Evolutionary conservation across 2,888 invertebrate genomes (phyloP), one percentile per base, ranked within the genome.

Genomic region (Catocala sponsa): DNA sequence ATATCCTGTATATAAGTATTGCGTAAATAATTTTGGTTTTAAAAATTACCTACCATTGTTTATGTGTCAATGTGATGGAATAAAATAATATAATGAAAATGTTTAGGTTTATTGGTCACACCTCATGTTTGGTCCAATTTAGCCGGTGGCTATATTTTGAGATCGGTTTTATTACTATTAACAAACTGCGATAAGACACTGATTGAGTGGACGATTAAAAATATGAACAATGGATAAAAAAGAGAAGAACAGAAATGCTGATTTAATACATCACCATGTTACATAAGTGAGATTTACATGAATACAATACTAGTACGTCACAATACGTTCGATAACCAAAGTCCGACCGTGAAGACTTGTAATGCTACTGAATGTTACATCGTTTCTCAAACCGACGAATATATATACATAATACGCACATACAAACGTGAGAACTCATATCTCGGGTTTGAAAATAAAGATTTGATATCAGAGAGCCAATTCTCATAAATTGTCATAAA

Each of bases 151-250:
- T 25, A 42, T n/a, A 41, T 48, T 59, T 53, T 47, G n/a, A 53
- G 42, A 53, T 59, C 9, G 33, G 32, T 59, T 53, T 53, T 53
- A 43, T 48, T 11, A 53, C n/a, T 15, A 53, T 33, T 33, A 42
- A 59, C 42, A 48, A 59, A 41, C 9, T n/a, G 41, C 55, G 57
- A 62, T 60, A 62, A 62, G 15, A 46, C 35, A 59, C 47, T 62
- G 55, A 70, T 59, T 57, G 55, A 48, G 50, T 53, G 50, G 35
- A 51, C 51, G 59, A 74, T 66, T 64, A 62, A 64, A 67, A 61
- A 56, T 66, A 70, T 55, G 49, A 66, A 63, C 57, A 74, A 70
- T 70, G 57, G 53, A 64, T 60, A 62, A 52, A 67, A 70, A 55
- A 54, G 25, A 65, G 46, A 51, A 58, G 53, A 48, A 44, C 55